These are phyloP conservation scores for Odocoileus hemionus DNA, from an alignment of 2,113 vertebrate species.

Conservation along the genomic window DNA sequence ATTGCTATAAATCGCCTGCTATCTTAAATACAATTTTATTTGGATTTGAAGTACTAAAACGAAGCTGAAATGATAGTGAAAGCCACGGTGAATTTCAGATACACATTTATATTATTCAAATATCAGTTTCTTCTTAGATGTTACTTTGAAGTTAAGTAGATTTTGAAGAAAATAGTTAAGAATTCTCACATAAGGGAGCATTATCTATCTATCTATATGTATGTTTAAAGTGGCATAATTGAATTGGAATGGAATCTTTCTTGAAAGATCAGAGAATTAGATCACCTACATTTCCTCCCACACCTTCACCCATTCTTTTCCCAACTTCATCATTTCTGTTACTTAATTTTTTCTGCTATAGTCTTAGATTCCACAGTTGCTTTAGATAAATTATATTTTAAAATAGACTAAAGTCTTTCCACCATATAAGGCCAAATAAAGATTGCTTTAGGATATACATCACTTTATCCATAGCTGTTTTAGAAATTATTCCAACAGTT, in stretches of 20 bases:
- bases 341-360: background rate
- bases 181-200: background rate
- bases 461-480: background rate
- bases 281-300: conserved; percentile 13
- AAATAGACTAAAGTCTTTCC: background rate
- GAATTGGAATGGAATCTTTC: background rate
- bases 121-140: background rate
- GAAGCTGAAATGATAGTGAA: background rate
- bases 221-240: background rate
- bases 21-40: background rate
- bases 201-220: background rate
- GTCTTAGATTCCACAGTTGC: background rate
- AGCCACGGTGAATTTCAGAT: background rate
- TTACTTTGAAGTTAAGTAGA: background rate
- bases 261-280: conserved; percentile 17
- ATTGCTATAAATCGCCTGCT: background rate
- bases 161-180: background rate
- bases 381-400: conserved; percentile 6
- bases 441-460: background rate
- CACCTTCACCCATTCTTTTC: background rate
- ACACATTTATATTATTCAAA: background rate
- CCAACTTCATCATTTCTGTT: background rate
- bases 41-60: background rate
- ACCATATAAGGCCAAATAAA: background rate
- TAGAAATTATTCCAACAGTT: background rate